Conservation (phyloP, 2,888 invertebrate genomes). For the Gortyna flavago region DNA sequence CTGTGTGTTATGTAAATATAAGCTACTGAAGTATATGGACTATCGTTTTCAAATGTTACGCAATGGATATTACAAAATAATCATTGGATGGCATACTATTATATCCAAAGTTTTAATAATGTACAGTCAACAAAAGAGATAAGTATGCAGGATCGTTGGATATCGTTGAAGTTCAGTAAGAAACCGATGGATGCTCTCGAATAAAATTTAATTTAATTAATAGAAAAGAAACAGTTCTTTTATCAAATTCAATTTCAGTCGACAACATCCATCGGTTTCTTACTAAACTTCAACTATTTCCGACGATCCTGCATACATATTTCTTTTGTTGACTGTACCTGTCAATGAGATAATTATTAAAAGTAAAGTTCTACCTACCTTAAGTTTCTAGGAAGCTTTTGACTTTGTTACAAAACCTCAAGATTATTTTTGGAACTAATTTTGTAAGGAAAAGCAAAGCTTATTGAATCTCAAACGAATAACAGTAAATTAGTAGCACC, state of each 20-base stretch:
- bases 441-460: background rate
- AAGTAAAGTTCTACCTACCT: background rate
- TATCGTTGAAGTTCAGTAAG: too few species aligned
- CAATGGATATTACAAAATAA: constrained; percentile 48
- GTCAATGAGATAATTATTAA: constrained; percentile 24
- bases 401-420: background rate
- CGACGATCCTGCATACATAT: too few species aligned
- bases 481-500: background rate
- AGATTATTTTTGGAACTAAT: background rate
- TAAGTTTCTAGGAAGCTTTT: background rate
- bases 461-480: background rate
- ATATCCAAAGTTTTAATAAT: constrained; percentile 24
- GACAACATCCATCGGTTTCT: too few species aligned
- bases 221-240: too few species aligned
- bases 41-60: constrained; percentile 41
- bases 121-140: too few species aligned
- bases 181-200: too few species aligned
- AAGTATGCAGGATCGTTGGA: too few species aligned
- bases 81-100: constrained; percentile 19
- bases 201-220: too few species aligned
- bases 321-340: too few species aligned
- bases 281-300: too few species aligned
- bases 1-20: constrained; percentile 44
- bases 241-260: too few species aligned
- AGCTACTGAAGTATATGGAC: constrained; percentile 21